Percentiles rank a stretch among this genome's conserved stretches.
Evolutionary conservation across 2,113 vertebrate genomes (phyloP).

Genomic region (Lipophrys pholis): DNA sequence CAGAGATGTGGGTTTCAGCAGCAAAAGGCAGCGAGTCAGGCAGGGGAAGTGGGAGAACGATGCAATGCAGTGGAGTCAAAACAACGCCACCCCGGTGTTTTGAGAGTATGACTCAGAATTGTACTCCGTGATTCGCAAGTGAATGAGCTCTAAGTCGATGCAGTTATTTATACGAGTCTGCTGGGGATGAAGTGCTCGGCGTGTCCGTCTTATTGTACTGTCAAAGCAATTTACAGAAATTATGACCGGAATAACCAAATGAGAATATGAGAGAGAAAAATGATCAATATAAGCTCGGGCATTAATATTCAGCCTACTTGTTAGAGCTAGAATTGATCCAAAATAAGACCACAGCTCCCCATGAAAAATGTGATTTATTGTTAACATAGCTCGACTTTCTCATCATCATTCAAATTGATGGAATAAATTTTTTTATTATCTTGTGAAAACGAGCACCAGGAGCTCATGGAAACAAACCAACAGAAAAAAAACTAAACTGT

Average conservation of each 20-base stretch:
- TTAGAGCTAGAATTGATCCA: not conserved
- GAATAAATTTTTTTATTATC: not conserved
- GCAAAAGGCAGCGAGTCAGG: not conserved
- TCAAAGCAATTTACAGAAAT: conserved; percentile 26
- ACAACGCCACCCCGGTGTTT: not conserved
- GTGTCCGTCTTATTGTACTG: conserved; percentile 7
- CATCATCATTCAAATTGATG: not conserved
- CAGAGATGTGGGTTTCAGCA: not conserved
- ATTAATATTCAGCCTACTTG: not conserved
- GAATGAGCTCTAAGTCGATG: conserved; percentile 11
- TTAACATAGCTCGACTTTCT: conserved; percentile 3
- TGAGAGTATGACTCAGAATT: conserved; percentile 12
- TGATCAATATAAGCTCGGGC: too few species aligned
- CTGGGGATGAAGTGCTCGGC: conserved; percentile 2
- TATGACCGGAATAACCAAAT: not conserved
- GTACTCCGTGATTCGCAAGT: conserved; percentile 11
- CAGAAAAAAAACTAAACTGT: not conserved
- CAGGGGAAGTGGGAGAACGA: not conserved
- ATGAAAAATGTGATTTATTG: not conserved
- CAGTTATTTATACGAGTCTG: conserved; percentile 17
- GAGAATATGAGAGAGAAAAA: not conserved
- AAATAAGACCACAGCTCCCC: not conserved
- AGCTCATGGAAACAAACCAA: not conserved
- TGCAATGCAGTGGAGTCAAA: not conserved
- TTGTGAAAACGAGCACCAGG: conserved; percentile 1